Conservation (phyloP, 1,140 invertebrate species). For the Plodia interpunctella region DNA sequence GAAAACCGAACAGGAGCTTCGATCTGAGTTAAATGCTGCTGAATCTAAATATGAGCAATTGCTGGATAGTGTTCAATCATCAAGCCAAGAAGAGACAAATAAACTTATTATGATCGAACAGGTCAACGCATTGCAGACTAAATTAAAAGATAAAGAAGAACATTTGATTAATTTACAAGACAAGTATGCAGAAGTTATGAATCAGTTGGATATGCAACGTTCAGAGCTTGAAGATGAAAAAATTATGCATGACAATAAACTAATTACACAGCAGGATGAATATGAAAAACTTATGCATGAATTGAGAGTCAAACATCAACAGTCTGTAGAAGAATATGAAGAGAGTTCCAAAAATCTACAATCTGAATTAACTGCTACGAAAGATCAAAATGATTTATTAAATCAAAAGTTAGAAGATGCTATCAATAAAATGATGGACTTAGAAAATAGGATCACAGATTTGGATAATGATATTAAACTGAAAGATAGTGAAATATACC, state of each 20-base stretch:
- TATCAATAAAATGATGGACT: conserved; percentile 21
- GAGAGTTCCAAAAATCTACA: conserved; percentile 38
- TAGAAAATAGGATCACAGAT: conserved; percentile 40
- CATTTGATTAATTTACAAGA: conserved; percentile 56
- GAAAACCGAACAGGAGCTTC: conserved; percentile 70
- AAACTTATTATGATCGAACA: conserved; percentile 64
- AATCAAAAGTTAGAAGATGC: conserved; percentile 32
- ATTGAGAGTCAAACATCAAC: conserved; percentile 35
- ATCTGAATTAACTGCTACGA: conserved; percentile 44
- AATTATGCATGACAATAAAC: conserved; percentile 64
- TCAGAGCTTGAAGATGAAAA: conserved; percentile 69
- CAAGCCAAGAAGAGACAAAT: conserved; percentile 73
- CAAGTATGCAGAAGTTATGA: conserved; percentile 59
- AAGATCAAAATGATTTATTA: conserved; percentile 43
- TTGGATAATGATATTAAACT: conserved; percentile 49
- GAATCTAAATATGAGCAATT: conserved; percentile 76
- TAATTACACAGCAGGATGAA: conserved; percentile 62
- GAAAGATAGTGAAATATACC: conserved; percentile 65
- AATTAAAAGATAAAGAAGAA: conserved; percentile 71
- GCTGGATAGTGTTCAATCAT: conserved; percentile 63
- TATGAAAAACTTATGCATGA: conserved; percentile 60
- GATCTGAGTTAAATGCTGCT: conserved; percentile 55
- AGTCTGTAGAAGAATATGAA: conserved; percentile 35
- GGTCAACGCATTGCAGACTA: conserved; percentile 54
- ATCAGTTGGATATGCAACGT: conserved; percentile 64